These are phyloP conservation scores for Uropsilus gracilis DNA, from an alignment of 2,113 vertebrate species.

Conservation along the genomic window DNA sequence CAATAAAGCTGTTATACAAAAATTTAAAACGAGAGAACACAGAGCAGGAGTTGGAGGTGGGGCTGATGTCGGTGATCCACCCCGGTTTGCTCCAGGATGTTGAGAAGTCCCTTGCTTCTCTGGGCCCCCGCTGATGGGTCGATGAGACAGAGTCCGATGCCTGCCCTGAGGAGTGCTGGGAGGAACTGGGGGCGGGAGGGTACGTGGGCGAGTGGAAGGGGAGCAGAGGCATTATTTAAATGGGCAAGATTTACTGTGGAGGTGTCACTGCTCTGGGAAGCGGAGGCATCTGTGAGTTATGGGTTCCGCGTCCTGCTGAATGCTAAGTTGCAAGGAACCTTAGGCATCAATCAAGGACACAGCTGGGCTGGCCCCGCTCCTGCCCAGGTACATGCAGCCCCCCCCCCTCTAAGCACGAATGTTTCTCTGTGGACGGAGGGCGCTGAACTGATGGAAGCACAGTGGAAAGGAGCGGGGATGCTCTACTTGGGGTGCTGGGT, in stretches of 20 bases:
- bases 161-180: background rate
- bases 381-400: background rate
- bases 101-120: background rate
- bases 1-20: background rate
- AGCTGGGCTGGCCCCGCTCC: background rate
- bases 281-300: background rate
- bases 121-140: background rate
- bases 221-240: constrained; percentile 40
- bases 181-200: background rate
- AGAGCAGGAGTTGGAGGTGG: background rate
- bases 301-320: background rate
- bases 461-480: background rate
- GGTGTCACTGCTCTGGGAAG: background rate
- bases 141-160: background rate
- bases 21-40: background rate
- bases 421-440: background rate
- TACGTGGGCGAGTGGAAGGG: rapidly evolving
- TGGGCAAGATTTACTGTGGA: constrained; percentile 12
- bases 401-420: background rate
- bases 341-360: background rate
- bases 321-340: constrained; percentile 27
- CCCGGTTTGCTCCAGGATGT: background rate
- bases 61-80: rapidly evolving
- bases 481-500: background rate
- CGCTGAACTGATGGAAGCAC: background rate